Conservation (phyloP, 2,797 vertebrate genomes). For the Erpetoichthys calabaricus region DNA sequence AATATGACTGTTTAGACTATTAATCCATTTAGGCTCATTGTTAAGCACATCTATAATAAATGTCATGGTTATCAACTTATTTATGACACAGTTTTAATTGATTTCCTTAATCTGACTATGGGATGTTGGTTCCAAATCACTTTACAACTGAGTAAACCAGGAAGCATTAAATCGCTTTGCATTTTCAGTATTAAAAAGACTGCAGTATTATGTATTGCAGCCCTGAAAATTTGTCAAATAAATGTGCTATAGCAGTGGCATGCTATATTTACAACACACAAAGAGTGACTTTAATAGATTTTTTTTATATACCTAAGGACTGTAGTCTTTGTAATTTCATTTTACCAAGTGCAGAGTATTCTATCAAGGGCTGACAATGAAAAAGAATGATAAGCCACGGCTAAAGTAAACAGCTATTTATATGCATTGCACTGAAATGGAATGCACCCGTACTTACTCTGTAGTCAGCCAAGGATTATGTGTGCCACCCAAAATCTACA, state of each 20-base stretch:
- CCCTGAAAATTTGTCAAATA: slow-evolving; percentile 16
- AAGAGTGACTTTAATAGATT: slow-evolving; percentile 16
- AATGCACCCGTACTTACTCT: slow-evolving; percentile 1
- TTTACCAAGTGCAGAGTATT: slow-evolving; percentile 11
- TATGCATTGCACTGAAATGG: slow-evolving; percentile 23
- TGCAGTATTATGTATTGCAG: not conserved
- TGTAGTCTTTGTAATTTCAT: slow-evolving; percentile 23
- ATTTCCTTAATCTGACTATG: too few species aligned
- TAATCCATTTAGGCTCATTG: too few species aligned
- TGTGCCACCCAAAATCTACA: too few species aligned
- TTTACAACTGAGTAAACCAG: too few species aligned
- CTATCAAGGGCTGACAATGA: slow-evolving; percentile 13
- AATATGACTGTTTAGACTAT: too few species aligned
- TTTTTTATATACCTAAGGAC: slow-evolving; percentile 17
- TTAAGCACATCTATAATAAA: too few species aligned
- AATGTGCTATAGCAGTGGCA: slow-evolving; percentile 16
- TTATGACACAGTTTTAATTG: too few species aligned
- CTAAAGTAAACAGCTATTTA: slow-evolving; percentile 28
- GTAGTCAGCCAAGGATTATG: too few species aligned
- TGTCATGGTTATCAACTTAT: too few species aligned
- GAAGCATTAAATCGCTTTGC: not conserved
- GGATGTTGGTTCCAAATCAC: too few species aligned
- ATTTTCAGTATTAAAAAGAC: not conserved
- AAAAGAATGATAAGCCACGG: slow-evolving; percentile 16
- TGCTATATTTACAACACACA: slow-evolving; percentile 13